phyloP scores from a whole-genome alignment of 2,113 vertebrate genomes.

The Protobothrops mucrosquamatus region DNA sequence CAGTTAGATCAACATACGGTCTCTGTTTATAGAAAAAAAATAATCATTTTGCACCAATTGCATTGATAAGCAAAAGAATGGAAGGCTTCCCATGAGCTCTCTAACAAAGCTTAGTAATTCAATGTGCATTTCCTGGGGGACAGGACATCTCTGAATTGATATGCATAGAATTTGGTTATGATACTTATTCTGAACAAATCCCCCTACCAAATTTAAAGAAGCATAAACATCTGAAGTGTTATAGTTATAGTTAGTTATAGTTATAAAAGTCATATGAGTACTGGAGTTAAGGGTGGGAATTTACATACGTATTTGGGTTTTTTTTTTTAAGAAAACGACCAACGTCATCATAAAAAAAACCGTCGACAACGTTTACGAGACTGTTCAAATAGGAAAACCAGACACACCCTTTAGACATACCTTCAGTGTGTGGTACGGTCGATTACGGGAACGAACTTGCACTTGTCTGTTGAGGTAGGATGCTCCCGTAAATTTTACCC shows the following conservation, averaged over 20 bases:
- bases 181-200: not conserved
- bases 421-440: no score
- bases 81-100: not conserved
- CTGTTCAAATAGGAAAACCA: no score
- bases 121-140: not conserved
- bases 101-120: not conserved
- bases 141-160: not conserved
- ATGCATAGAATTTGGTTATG: not conserved
- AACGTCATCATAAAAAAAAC: no score
- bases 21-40: not conserved
- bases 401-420: no score
- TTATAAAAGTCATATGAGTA: not conserved
- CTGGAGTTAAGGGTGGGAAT: not conserved
- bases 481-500: no score
- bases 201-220: not conserved
- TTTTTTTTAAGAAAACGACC: no score
- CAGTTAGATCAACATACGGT: not conserved
- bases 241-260: not conserved
- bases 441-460: no score
- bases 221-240: conserved; percentile 4
- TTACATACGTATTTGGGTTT: not conserved
- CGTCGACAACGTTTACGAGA: no score
- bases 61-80: not conserved
- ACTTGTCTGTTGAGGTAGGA: no score
- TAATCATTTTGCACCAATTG: not conserved